These are phyloP conservation scores for Oxycera nigricornis DNA, from an alignment of 2,888 invertebrate genomes.

Conservation along the genomic window DNA sequence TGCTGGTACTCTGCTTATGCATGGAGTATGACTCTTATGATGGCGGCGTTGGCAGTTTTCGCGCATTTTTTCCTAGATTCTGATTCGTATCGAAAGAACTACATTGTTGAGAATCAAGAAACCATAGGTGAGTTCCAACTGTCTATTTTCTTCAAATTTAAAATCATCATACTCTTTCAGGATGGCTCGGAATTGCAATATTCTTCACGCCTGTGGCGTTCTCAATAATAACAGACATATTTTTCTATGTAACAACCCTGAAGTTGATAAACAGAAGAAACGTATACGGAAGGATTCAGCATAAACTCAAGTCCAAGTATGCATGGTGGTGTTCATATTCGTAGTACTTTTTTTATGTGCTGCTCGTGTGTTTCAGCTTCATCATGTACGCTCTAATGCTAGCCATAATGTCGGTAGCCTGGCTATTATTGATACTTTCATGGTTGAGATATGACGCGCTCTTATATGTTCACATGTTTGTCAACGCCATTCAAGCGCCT, in stretches of 20 bases:
- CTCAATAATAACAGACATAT: constrained; percentile 78
- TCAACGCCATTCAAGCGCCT: constrained; percentile 79
- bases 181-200: constrained; percentile 81
- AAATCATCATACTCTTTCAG: constrained; percentile 57
- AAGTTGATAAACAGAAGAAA: constrained; percentile 81
- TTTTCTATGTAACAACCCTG: constrained; percentile 80
- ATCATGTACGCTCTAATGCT: constrained; percentile 79
- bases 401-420: constrained; percentile 75
- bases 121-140: constrained; percentile 71
- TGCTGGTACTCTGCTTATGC: constrained; percentile 86
- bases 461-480: constrained; percentile 76
- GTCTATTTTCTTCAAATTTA: background rate
- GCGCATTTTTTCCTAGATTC: constrained; percentile 82
- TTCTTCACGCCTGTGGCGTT: constrained; percentile 84
- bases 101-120: constrained; percentile 70
- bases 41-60: constrained; percentile 78
- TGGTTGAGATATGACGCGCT: constrained; percentile 77
- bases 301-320: constrained; percentile 84
- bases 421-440: constrained; percentile 79
- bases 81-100: constrained; percentile 65
- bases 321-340: constrained; percentile 42
- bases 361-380: constrained; percentile 68
- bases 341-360: background rate
- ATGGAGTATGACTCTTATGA: constrained; percentile 75
- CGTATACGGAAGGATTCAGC: constrained; percentile 85